Conservation (phyloP, 2,888 invertebrate species). For the Phlogophora meticulosa region DNA sequence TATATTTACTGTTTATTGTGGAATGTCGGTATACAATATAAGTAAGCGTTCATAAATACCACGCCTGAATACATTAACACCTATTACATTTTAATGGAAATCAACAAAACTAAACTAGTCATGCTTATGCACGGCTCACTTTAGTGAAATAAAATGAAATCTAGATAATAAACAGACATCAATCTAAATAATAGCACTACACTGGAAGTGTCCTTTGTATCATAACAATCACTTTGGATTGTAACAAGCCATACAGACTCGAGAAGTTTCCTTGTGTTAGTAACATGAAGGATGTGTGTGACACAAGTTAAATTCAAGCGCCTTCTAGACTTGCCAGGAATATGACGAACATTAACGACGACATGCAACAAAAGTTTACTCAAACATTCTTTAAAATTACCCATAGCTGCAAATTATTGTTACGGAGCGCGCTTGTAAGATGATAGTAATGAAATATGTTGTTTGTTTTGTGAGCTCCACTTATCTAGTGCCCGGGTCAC, state of each 20-base stretch:
- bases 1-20: constrained; percentile 27
- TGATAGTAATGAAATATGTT: constrained; percentile 5
- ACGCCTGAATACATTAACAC: constrained; percentile 4
- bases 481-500: not conserved
- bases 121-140: constrained; percentile 4
- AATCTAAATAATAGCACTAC: constrained; percentile 47
- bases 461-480: constrained; percentile 15
- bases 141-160: constrained; percentile 33
- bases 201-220: constrained; percentile 48
- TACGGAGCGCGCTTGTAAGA: not conserved
- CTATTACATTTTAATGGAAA: constrained; percentile 23
- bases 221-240: constrained; percentile 42
- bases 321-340: constrained; percentile 51
- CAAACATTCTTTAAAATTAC: constrained; percentile 55
- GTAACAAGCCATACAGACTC: constrained; percentile 43
- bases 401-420: constrained; percentile 45
- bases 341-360: constrained; percentile 36
- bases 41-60: constrained; percentile 28
- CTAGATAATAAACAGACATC: constrained; percentile 51
- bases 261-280: constrained; percentile 55
- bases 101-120: constrained; percentile 21
- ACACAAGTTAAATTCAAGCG: constrained; percentile 55
- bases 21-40: constrained; percentile 45
- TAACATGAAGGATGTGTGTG: constrained; percentile 5
- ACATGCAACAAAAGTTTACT: constrained; percentile 39